Percentiles rank a stretch among this genome's conserved stretches.
Conservation (phyloP, 1,140 invertebrate species). For the Potamilus streckersoni region DNA sequence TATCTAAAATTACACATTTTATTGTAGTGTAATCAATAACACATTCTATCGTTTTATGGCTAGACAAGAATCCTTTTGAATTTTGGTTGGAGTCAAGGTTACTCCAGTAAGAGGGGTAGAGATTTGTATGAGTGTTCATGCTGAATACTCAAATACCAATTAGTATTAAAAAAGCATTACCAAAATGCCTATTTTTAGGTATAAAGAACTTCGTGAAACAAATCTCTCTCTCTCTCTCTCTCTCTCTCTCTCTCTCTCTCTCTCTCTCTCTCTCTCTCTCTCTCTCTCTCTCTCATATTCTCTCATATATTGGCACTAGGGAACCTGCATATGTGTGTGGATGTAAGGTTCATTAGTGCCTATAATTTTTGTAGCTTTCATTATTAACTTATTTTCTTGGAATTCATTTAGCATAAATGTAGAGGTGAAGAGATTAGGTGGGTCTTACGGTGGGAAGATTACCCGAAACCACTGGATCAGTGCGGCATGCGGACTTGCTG, state of each 20-base stretch:
- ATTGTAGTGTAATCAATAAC: no score
- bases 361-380: background rate
- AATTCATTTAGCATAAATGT: conserved; percentile 36
- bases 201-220: no score
- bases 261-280: background rate
- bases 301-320: background rate
- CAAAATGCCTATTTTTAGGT: no score
- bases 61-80: no score
- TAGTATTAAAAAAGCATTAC: no score
- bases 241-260: background rate
- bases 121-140: no score
- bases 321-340: background rate
- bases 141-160: no score
- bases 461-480: conserved; percentile 29
- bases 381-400: background rate
- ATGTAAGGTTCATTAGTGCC: background rate
- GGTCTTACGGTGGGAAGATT: conserved; percentile 61
- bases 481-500: conserved; percentile 54
- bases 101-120: no score
- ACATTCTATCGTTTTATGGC: no score
- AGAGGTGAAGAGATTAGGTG: conserved; percentile 49
- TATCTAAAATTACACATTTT: no score
- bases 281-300: background rate
- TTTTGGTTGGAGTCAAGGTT: no score
- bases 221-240: background rate